A percentile compares a stretch with the other conserved stretches of the same genome.
phyloP scores from a whole-genome alignment of 1,140 invertebrate genomes.

The Drosophila tsacasi region DNA sequence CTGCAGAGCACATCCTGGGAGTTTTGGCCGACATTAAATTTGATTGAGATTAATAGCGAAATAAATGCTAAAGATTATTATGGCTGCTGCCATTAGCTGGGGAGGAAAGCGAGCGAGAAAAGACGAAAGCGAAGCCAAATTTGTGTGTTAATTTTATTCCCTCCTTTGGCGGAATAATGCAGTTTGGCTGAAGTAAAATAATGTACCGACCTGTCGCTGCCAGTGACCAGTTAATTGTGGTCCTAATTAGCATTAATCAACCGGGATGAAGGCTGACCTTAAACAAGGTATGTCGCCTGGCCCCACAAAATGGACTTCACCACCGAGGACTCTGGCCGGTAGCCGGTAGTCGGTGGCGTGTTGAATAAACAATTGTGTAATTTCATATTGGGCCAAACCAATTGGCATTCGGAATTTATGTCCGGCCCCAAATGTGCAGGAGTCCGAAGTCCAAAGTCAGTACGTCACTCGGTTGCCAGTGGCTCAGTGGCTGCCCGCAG shows the following conservation, averaged over 20 bases:
- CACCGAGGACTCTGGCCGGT: neutral
- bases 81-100: conserved; percentile 51
- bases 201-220: conserved; percentile 34
- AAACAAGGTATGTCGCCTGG: conserved; percentile 19
- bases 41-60: conserved; percentile 81
- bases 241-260: conserved; percentile 72
- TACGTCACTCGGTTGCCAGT: conserved; percentile 32
- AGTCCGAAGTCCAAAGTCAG: conserved; percentile 44
- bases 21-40: conserved; percentile 77
- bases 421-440: conserved; percentile 36
- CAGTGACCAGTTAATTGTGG: conserved; percentile 57
- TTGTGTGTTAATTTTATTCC: conserved; percentile 57
- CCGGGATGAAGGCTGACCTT: conserved; percentile 11
- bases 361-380: conserved; percentile 67
- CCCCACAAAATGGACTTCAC: conserved; percentile 19
- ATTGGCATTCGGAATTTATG: conserved; percentile 73
- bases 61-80: conserved; percentile 80
- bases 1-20: conserved; percentile 18
- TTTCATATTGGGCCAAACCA: conserved; percentile 63
- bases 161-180: conserved; percentile 36
- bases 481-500: conserved; percentile 39
- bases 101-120: too few species aligned
- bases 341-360: conserved; percentile 13
- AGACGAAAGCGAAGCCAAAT: conserved; percentile 30
- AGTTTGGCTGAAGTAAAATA: conserved; percentile 29